Conservation (phyloP, 2,888 invertebrate species). For the Portevinia maculata region DNA sequence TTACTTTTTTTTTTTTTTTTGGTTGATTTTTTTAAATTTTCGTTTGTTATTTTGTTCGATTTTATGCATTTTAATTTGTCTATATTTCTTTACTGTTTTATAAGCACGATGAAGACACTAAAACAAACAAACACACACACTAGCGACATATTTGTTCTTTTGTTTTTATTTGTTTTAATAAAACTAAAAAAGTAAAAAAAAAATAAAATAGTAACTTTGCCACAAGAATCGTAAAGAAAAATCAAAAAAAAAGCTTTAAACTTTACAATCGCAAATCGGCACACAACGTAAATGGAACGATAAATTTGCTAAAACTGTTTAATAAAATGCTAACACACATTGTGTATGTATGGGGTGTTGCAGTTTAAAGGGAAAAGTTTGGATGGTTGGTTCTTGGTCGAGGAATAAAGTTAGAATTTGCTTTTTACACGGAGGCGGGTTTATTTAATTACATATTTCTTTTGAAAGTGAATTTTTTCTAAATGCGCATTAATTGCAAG, state of each 20-base stretch:
- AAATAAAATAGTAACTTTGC: constrained; percentile 12
- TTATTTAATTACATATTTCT: no score
- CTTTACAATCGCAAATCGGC: constrained; percentile 17
- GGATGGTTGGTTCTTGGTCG: no score
- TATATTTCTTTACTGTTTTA: constrained; percentile 19
- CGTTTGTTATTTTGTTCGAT: constrained; percentile 53
- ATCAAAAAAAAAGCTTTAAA: constrained; percentile 9
- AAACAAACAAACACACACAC: constrained; percentile 47
- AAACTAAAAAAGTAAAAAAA: no score
- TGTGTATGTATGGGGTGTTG: not conserved
- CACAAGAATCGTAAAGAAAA: constrained; percentile 5
- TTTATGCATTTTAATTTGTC: constrained; percentile 16
- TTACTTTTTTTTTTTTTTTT: constrained; percentile 1
- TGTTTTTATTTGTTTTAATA: constrained; percentile 28
- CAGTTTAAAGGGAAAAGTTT: no score
- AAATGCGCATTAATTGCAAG: no score
- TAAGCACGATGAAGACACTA: constrained; percentile 43
- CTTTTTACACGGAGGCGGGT: no score
- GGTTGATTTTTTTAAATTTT: constrained; percentile 12
- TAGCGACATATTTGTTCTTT: constrained; percentile 41
- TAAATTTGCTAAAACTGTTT: constrained; percentile 7
- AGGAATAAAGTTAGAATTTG: not conserved
- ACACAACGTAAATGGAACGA: constrained; percentile 40
- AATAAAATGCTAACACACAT: not conserved
- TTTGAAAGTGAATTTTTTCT: no score